Conservation (phyloP, 2,888 invertebrate genomes). For the Tipula helvola region DNA sequence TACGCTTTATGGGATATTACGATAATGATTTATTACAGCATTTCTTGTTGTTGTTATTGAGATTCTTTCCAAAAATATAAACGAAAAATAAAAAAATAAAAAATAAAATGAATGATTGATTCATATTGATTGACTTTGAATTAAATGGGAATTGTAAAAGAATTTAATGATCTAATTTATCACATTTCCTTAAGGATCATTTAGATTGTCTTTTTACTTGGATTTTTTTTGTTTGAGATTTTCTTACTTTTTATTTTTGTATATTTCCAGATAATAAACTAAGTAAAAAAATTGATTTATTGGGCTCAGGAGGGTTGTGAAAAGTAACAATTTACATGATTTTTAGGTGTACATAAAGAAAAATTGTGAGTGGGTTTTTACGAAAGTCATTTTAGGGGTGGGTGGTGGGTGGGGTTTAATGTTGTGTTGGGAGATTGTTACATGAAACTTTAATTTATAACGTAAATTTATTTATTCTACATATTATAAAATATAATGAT, state of each 20-base stretch:
- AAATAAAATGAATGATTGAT: not conserved
- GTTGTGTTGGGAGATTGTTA: not conserved
- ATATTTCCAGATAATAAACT: not conserved
- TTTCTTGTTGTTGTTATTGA: not conserved
- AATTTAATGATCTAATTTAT: slow-evolving; percentile 4
- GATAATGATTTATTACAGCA: not conserved
- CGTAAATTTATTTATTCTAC: not conserved
- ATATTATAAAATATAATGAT: too few species aligned
- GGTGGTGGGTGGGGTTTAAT: not conserved
- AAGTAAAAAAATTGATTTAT: not conserved
- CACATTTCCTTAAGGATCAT: not conserved
- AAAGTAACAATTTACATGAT: not conserved
- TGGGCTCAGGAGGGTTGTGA: not conserved
- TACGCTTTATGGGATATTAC: not conserved
- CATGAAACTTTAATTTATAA: not conserved
- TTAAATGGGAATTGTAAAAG: not conserved
- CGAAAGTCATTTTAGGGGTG: not conserved
- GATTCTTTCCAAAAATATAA: not conserved
- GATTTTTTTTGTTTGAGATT: not conserved
- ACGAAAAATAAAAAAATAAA: not conserved
- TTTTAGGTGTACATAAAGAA: not conserved
- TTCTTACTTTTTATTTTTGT: not conserved
- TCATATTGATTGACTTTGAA: not conserved
- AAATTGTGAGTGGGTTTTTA: not conserved
- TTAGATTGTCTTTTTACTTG: not conserved